Conservation (phyloP, 2,113 vertebrate genomes). For the Myotis davidii region DNA sequence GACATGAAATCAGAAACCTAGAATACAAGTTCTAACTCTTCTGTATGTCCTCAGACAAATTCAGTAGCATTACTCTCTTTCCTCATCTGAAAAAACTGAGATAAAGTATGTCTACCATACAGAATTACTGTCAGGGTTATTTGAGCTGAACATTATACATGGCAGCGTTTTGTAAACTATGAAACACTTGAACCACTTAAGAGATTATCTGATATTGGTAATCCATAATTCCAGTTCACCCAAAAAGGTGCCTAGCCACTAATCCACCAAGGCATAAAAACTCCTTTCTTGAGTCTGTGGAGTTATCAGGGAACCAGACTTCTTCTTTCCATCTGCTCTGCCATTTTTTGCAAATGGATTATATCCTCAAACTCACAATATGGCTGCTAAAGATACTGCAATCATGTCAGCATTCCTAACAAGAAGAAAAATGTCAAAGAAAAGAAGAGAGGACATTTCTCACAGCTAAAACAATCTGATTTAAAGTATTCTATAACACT, state of each 20-base stretch:
- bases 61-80: not conserved
- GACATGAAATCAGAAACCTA: not conserved
- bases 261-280: not conserved
- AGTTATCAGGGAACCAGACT: not conserved
- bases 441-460: not conserved
- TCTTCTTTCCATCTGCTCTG: not conserved
- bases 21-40: not conserved
- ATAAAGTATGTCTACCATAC: not conserved
- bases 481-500: not conserved
- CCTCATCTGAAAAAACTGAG: not conserved
- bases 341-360: not conserved
- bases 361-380: not conserved
- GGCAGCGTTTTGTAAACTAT: not conserved
- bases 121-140: not conserved
- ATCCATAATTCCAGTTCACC: not conserved
- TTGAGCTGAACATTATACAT: not conserved
- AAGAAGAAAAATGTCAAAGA: not conserved
- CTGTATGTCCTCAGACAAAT: not conserved
- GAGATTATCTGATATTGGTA: not conserved
- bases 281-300: not conserved
- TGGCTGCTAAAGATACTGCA: not conserved
- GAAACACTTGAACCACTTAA: not conserved
- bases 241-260: not conserved
- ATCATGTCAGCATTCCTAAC: not conserved
- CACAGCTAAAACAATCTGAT: not conserved